Evolutionary conservation across 2,888 invertebrate species (phyloP), one percentile per base, ranked within the genome.

Genomic region (Cantharis flavilabris): DNA sequence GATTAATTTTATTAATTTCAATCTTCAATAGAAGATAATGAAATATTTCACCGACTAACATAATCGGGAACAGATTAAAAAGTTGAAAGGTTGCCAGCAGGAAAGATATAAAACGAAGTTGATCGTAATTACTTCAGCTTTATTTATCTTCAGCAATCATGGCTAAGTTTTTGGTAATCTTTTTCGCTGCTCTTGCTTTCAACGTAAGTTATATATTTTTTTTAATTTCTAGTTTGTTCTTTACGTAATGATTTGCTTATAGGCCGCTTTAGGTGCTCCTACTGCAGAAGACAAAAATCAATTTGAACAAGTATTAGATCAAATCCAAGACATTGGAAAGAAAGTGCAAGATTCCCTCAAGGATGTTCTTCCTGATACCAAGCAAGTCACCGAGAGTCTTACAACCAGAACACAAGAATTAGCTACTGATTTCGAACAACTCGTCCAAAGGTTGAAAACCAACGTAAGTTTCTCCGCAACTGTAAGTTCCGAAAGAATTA

Each of bases 291-390:
- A 80, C 82, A 65, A 81, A 20, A 64, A 83, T 10, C 81, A 83
- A 64, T 69, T 84, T 11, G 84, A 85, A 70, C 81, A 84, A 33
- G 69, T 85, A 11, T 82, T 84, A 3, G 76, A 72, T 14, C 83
- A 83, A 72, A 83, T 84, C 16, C 81, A 84, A 78, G 76, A 78
- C 69, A 69, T 84, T 5, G 82, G 85, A 16, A 83, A 33, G n/a
- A 72, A 73, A 14, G 65, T 76, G 2, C 26, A 70, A 11, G 62
- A 20, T 2, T 30, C 76, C 5, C 67, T 76, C 11, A n/a, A 70
- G 16, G 72, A 73, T 0, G 11, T 28, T 4, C 65, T 76, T 16
- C 76, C 76, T 5, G 73, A 76, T 7, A 49, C 62, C 16, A 70
- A 72, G n/a, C 72, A 76, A 70, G 28, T 72, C 9, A 63, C 72